Conservation (phyloP, 2,113 vertebrate species). For the Pimephales promelas region DNA sequence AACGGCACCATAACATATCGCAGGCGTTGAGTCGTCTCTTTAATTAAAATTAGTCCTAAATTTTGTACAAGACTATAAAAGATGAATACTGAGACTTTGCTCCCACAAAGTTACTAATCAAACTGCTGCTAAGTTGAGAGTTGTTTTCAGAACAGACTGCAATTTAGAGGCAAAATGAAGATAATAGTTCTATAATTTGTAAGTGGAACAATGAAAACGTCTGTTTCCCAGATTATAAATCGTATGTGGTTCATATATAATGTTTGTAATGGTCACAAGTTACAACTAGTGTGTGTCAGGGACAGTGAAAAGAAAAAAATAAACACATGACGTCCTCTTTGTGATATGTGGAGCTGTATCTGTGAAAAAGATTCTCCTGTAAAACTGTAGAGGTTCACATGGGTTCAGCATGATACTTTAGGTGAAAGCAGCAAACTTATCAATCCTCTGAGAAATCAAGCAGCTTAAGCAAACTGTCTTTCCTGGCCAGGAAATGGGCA, state of each 20-base stretch:
- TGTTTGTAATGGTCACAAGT: not conserved
- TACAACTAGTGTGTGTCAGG: no score
- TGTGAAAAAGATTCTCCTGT: not conserved
- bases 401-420: conserved; percentile 30
- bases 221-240: not conserved
- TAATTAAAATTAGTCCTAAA: no score
- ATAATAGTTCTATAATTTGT: not conserved
- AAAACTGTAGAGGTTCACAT: not conserved
- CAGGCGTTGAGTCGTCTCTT: no score
- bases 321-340: not conserved
- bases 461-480: conserved; percentile 72
- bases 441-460: conserved; percentile 67
- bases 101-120: not conserved
- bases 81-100: no score
- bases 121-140: not conserved
- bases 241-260: not conserved
- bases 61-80: no score
- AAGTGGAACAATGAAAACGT: not conserved
- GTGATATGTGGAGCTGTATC: not conserved
- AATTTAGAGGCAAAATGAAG: not conserved
- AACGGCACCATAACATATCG: no score
- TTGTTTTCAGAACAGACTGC: not conserved
- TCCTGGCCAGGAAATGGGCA: conserved; percentile 61
- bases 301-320: no score
- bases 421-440: conserved; percentile 22